Conservation (phyloP, 2,113 vertebrate species). For the human (Homo sapiens) region GRCh38 chr7:135822501-135823000, state of each 20-base stretch:
- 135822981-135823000: fast-evolving
- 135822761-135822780: not conserved
- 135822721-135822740: not conserved
- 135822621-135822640: not conserved
- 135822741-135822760: not conserved
- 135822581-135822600: not conserved
- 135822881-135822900: not conserved
- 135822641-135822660: slow-evolving; percentile 38
- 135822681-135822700: not conserved
- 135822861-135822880: fast-evolving
- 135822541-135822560: slow-evolving; percentile 39
- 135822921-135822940: not conserved
- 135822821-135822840: not conserved
- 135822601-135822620: not conserved
- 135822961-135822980: fast-evolving
- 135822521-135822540: slow-evolving; percentile 71
- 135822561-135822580: not conserved
- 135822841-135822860: not conserved
- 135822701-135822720: not conserved
- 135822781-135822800: not conserved
- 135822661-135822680: not conserved
- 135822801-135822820: not conserved
- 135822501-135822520: not conserved
- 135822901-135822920: not conserved
- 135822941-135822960: not conserved